These are phyloP conservation scores for Teleogryllus occipitalis DNA, from an alignment of 1,140 invertebrate species.

Conservation along the genomic window DNA sequence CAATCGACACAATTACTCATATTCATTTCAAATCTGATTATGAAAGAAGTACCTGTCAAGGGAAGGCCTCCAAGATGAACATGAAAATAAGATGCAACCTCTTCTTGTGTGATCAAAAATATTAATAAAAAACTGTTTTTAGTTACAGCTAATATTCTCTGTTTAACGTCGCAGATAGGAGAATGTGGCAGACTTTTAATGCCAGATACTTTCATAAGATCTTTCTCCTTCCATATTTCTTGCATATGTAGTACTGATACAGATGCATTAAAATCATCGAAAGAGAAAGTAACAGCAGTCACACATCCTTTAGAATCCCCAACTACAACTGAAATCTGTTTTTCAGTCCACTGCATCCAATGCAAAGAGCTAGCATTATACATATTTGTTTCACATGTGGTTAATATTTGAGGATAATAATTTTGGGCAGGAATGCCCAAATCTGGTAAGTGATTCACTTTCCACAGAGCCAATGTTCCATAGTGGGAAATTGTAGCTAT, in stretches of 20 bases:
- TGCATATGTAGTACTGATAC: background rate
- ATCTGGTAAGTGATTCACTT: background rate
- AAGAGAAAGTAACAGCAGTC: background rate
- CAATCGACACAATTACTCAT: background rate
- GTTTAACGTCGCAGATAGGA: background rate
- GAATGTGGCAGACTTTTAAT: background rate
- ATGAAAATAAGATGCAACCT: background rate
- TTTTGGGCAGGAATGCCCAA: background rate
- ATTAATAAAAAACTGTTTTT: background rate
- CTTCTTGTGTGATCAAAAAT: background rate
- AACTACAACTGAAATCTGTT: background rate
- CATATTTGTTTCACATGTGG: background rate
- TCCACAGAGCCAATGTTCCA: background rate
- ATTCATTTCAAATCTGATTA: too few species aligned
- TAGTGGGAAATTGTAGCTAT: background rate
- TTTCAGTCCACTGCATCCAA: background rate
- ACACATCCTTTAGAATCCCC: background rate
- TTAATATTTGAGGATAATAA: background rate
- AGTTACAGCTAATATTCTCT: background rate
- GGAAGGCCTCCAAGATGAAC: background rate
- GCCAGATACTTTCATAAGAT: background rate
- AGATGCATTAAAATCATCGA: background rate
- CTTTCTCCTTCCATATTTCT: background rate
- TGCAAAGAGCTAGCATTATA: background rate
- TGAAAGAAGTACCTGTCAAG: background rate